Evolutionary conservation across 1,140 invertebrate genomes (phyloP), one percentile per base, ranked within the genome.

Genomic region (Phortica variegata): DNA sequence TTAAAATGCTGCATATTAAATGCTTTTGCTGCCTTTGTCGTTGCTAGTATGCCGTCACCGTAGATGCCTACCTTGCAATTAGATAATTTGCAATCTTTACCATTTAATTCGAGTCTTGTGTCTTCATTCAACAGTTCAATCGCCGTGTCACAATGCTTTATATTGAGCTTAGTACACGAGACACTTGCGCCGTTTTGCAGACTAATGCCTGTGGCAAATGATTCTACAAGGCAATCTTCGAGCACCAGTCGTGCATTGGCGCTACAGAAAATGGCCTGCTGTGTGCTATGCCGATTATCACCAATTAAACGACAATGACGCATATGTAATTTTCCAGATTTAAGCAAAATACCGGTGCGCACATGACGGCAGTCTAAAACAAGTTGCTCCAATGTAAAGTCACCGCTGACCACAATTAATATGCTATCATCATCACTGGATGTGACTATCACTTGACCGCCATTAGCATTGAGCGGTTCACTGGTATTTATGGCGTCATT

Each of bases 251-350:
- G 50, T 4, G 61, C 62, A 15, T 61, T 60, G 1, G 65, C 60
- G 39, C 77, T 54, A 9, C 78, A 77, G 3, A 77, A 71, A 31
- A 80, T 79, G 29, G 69, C 79, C 41, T 79, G 77, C 40, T 75
- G 63, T 6, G 71, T 78, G 18, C 70, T 75, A 0, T 72, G 77
- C 26, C 47, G 58, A 2, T 58, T 58, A 54, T 71, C 58, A 6
- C 78, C 78, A 13, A 73, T 42, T 8, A 80, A 29, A 13, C 59
- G 66, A 46, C 79, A 79, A 43, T 77, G 77, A 19, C 45, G 65
- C 40, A 78, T 38, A 0, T 49, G 59, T 8, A 70, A 47, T 23
- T 66, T 73, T 1, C 79, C 78, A 13, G 52, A 51, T 9, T 77
- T 62, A 17, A 79, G 43, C 3, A 79, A 42, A 42, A 79, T 73